Evolutionary conservation across 2,888 invertebrate genomes (phyloP).

Genomic region (Nasonovia ribisnigri): DNA sequence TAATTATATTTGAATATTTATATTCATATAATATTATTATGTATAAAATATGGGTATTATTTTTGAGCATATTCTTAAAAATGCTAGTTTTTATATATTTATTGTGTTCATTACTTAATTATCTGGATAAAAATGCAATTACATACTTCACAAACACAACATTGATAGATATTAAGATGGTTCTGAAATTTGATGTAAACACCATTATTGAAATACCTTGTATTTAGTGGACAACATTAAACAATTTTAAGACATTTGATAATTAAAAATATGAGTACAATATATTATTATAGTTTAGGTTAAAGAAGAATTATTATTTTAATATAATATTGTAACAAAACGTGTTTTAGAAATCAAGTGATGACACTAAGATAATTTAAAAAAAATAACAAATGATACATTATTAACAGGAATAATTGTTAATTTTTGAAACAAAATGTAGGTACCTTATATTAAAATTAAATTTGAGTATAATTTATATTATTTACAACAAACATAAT

Average conservation of each 20-base stretch:
- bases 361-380: background rate
- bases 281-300: background rate
- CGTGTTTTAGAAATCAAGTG: background rate
- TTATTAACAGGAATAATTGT: background rate
- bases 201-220: background rate
- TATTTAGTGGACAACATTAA: slow-evolving; percentile 1
- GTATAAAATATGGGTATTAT: background rate
- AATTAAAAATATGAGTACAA: slow-evolving; percentile 11
- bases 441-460: background rate
- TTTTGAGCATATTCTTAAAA: background rate
- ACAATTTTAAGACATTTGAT: background rate
- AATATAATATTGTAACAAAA: background rate
- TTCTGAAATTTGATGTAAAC: background rate
- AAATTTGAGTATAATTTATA: background rate
- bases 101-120: background rate
- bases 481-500: background rate
- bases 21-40: background rate
- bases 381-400: background rate
- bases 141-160: background rate
- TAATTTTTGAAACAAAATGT: background rate
- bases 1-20: background rate
- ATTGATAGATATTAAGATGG: background rate
- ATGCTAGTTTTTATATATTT: background rate
- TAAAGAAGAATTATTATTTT: background rate
- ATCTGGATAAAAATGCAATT: background rate